A percentile compares a stretch with the other conserved stretches of the same genome.
Evolutionary conservation across 2,888 invertebrate species (phyloP).

Genomic region (Mellilla xanthometata): DNA sequence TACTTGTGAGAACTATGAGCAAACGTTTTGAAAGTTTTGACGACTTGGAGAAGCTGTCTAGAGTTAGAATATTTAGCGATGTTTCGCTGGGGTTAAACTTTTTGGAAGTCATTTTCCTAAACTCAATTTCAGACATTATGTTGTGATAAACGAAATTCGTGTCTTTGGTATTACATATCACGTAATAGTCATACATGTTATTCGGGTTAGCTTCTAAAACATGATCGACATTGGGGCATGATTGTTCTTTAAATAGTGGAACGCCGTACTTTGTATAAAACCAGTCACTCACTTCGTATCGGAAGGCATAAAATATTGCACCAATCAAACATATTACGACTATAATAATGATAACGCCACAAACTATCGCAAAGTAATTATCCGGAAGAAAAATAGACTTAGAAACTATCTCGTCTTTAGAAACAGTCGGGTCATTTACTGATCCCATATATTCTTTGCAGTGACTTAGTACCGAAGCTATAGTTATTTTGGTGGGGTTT

Average conservation of each 20-base stretch:
- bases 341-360: constrained; percentile 86
- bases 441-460: constrained; percentile 86
- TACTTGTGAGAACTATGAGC: constrained; percentile 84
- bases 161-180: constrained; percentile 93
- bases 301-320: constrained; percentile 88
- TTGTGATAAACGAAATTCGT: constrained; percentile 86
- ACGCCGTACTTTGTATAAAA: constrained; percentile 90
- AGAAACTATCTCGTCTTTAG: constrained; percentile 77
- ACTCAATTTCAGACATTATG: constrained; percentile 88
- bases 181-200: constrained; percentile 92
- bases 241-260: constrained; percentile 89
- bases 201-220: constrained; percentile 86
- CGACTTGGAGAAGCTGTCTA: constrained; percentile 75
- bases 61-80: constrained; percentile 84
- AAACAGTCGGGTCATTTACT: constrained; percentile 67
- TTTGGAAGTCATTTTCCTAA: constrained; percentile 87
- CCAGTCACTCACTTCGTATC: constrained; percentile 90
- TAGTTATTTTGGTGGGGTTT: constrained; percentile 77
- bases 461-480: constrained; percentile 77
- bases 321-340: constrained; percentile 87
- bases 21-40: constrained; percentile 77
- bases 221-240: constrained; percentile 80
- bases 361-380: constrained; percentile 88
- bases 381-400: constrained; percentile 85
- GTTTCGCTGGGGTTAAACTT: constrained; percentile 86